These are phyloP conservation scores for Trogon melanurus DNA, from an alignment of 2,113 vertebrate genomes.

Conservation along the genomic window DNA sequence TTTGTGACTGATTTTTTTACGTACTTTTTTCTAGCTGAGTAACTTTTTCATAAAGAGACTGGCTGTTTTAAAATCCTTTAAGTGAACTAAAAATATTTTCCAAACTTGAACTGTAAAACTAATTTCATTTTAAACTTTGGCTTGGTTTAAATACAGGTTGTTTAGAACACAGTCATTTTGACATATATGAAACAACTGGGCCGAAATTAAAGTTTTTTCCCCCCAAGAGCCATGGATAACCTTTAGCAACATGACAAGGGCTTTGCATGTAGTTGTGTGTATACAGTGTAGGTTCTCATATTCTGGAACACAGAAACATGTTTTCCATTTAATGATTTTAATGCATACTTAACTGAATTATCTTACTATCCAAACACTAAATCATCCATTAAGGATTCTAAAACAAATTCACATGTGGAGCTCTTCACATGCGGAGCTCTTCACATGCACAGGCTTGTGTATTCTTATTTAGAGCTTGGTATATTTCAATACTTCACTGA, in stretches of 20 bases:
- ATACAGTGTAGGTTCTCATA: not conserved
- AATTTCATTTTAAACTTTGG: not conserved
- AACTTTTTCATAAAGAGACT: not conserved
- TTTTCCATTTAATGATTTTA: not conserved
- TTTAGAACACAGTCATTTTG: not conserved
- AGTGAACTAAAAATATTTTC: not conserved
- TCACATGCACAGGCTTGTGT: not conserved
- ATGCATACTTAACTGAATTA: not conserved
- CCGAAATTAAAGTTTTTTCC: not conserved
- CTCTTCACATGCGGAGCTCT: not conserved
- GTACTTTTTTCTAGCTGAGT: not conserved
- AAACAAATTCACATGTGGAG: not conserved
- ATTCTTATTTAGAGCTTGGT: not conserved
- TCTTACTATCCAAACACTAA: not conserved
- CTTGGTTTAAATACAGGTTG: not conserved
- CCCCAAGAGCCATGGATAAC: not conserved
- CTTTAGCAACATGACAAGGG: not conserved
- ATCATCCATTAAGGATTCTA: not conserved
- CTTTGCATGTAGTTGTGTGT: not conserved
- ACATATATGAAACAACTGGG: not conserved
- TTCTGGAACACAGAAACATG: not conserved
- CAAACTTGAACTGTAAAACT: not conserved
- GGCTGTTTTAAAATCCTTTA: not conserved
- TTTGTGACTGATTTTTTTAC: not conserved
- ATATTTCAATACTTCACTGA: not conserved